phyloP scores from a whole-genome alignment of 92 coral and sea anemone genomes.

The Heliopora coerulea region DNA sequence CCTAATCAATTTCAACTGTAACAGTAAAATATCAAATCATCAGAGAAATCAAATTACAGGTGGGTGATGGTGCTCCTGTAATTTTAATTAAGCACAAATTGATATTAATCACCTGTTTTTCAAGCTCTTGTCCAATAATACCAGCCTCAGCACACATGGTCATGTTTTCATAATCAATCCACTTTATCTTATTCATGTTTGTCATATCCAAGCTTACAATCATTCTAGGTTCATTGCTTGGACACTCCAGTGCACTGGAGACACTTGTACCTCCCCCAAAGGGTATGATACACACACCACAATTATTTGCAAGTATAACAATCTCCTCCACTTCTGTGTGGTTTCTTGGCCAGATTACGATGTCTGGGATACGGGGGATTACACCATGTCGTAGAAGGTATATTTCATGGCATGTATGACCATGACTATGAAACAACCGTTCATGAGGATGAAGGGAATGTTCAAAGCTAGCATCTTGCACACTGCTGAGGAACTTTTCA shows the following conservation, averaged over 20 bases:
- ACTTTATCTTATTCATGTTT: slow-evolving; percentile 84
- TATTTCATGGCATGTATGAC: slow-evolving; percentile 91
- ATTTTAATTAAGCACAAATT: too few species aligned
- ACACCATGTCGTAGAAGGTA: slow-evolving; percentile 84
- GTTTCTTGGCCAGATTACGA: slow-evolving; percentile 91
- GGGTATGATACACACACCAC: slow-evolving; percentile 91
- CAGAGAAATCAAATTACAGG: too few species aligned
- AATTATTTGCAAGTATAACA: slow-evolving; percentile 69
- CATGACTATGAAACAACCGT: slow-evolving; percentile 84
- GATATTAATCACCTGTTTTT: slow-evolving; percentile 66
- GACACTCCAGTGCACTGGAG: slow-evolving; percentile 92
- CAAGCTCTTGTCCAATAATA: slow-evolving; percentile 91
- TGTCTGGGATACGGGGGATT: slow-evolving; percentile 83
- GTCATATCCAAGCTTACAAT: slow-evolving; percentile 94
- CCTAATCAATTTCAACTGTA: too few species aligned
- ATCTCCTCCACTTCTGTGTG: slow-evolving; percentile 87
- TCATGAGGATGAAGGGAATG: slow-evolving; percentile 75
- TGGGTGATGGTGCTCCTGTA: too few species aligned
- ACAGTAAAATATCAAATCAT: too few species aligned
- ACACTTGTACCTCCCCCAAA: slow-evolving; percentile 99
- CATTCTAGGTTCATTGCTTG: slow-evolving; percentile 79
- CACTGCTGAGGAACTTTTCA: slow-evolving; percentile 61
- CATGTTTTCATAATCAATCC: slow-evolving; percentile 92
- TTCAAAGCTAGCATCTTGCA: slow-evolving; percentile 60
- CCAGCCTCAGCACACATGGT: slow-evolving; percentile 96